Evolutionary conservation across 2,797 vertebrate genomes (phyloP), one percentile per base, ranked within the genome.

Genomic region (Amniataba percoides): DNA sequence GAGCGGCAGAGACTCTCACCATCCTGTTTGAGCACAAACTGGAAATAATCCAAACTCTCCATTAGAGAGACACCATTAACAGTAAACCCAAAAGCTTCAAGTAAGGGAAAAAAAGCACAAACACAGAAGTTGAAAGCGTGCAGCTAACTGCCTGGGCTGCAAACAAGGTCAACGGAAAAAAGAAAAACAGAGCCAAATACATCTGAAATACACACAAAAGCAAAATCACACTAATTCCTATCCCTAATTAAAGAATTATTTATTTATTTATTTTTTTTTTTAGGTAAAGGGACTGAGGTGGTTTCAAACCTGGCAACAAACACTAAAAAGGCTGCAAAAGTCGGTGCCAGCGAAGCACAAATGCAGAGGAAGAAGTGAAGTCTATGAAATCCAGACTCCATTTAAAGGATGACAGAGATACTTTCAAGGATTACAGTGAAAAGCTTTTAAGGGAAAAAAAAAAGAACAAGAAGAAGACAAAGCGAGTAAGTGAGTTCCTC

Each of bases 31-130:
- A 72, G 40, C 45, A 27, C 60, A 59, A 36, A 36, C 34, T 74
- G 61, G 21, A 46, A 23, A 6, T 27, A 48, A 71, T 78, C 62
- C 69, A 81, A 75, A 73, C 5, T 48, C 39, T 57, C 49, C 62
- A 66, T 79, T 58, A 58, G 10, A 36, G 8, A 79, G 36, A 52
- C n/a, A 25, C 21, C 21, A 57, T 78, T 48, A 59, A 60, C 36
- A n/a, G 34, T 19, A 62, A 40, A 56, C 31, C 13, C 13, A 48
- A 52, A 36, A 56, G 42, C 59, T 23, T 23, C 18, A 78, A 76
- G 55, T 4, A 18, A 39, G 49, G 12, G 78, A 57, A 9, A 74
- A 14, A 56, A 77, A 57, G 31, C 55, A 31, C 18, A 51, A 40
- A 27, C 18, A 3, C 1, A 27, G 12, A 5, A 55, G 57, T 12